Evolutionary conservation across 2,797 vertebrate species (phyloP).

Genomic region (Gobio occitaniae): DNA sequence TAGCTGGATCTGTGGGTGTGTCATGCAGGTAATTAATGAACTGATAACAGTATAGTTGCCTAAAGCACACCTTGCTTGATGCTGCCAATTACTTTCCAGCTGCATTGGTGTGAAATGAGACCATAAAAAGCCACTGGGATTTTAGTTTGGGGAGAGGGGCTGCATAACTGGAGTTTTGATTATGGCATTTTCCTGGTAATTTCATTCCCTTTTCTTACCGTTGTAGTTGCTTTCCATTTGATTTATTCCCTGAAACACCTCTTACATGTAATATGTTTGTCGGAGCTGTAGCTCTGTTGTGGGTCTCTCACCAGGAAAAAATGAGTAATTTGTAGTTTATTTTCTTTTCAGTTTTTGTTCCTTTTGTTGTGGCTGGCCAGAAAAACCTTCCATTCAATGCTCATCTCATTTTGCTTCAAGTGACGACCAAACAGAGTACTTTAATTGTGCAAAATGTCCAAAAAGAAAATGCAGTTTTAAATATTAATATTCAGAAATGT

Average conservation of each 20-base stretch:
- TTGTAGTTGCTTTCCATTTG: conserved; percentile 5
- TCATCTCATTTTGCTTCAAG: background rate
- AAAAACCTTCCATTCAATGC: background rate
- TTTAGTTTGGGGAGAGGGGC: background rate
- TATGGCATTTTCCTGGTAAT: background rate
- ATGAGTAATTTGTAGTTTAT: background rate
- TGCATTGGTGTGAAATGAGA: background rate
- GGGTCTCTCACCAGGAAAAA: background rate
- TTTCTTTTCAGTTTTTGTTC: background rate
- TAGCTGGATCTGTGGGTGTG: background rate
- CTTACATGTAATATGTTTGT: conserved; percentile 9
- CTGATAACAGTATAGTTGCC: background rate
- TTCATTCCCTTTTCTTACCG: background rate
- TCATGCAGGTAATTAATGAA: background rate
- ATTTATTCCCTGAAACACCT: background rate
- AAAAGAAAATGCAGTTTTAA: background rate
- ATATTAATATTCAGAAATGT: background rate
- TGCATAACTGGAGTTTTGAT: background rate
- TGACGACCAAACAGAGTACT: background rate
- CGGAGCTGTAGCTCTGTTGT: background rate
- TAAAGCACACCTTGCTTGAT: background rate
- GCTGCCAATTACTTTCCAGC: conserved; percentile 1
- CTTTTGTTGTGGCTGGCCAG: background rate
- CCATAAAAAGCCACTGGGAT: conserved; percentile 4
- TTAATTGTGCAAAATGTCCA: background rate